Evolutionary conservation across 2,797 vertebrate genomes (phyloP).

Genomic region (Rachycentron canadum): DNA sequence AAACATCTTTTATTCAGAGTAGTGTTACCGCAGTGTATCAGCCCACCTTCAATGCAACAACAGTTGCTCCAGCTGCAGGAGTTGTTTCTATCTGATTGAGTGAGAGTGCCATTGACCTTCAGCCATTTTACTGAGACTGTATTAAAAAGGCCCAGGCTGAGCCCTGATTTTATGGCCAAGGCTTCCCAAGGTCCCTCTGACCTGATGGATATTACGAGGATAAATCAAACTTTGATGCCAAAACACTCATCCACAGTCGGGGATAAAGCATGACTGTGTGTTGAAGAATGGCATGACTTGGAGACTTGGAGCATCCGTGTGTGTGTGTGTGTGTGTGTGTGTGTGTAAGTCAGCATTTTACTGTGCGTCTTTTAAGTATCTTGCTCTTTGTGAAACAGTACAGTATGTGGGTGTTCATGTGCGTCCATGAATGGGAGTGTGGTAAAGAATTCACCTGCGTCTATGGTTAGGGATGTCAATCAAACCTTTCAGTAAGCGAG

Average conservation of each 20-base stretch:
- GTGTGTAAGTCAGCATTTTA: constrained; percentile 18
- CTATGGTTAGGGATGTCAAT: not conserved
- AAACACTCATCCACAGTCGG: constrained; percentile 62
- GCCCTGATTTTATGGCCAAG: constrained; percentile 76
- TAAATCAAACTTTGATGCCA: constrained; percentile 84
- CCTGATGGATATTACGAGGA: constrained; percentile 83
- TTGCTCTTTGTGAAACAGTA: not conserved
- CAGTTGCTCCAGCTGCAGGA: constrained; percentile 61
- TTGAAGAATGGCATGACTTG: constrained; percentile 46
- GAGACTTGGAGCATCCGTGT: not conserved
- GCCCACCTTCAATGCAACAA: constrained; percentile 64
- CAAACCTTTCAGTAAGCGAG: constrained; percentile 1
- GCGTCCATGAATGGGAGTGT: not conserved
- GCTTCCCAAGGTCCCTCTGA: constrained; percentile 80
- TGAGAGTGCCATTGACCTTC: constrained; percentile 79
- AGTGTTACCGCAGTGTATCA: constrained; percentile 32
- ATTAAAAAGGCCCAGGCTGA: constrained; percentile 82
- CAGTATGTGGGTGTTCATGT: not conserved
- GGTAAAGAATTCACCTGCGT: not conserved
- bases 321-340: not conserved
- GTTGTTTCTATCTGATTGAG: constrained; percentile 77
- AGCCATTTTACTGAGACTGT: constrained; percentile 83
- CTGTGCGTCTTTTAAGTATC: not conserved
- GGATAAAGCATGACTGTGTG: constrained; percentile 66
- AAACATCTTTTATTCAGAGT: constrained; percentile 59